phyloP scores from a whole-genome alignment of 2,113 vertebrate genomes.

The Stomatorhinus ivindoensis region DNA sequence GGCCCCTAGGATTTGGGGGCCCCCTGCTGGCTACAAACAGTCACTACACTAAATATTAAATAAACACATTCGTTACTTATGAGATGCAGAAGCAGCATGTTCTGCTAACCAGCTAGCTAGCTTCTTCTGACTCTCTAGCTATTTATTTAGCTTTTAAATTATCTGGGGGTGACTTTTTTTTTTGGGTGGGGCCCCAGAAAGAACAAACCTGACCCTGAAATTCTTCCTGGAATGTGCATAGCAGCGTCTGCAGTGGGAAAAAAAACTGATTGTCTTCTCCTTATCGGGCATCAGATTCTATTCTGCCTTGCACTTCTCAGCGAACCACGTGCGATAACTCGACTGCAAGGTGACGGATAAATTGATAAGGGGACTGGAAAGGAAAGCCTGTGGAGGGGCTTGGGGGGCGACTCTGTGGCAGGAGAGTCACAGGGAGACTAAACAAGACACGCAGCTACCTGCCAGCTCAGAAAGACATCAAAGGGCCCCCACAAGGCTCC shows the following conservation, averaged over 20 bases:
- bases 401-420: background rate
- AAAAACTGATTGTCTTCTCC: background rate
- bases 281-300: background rate
- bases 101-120: background rate
- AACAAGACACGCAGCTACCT: background rate
- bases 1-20: background rate
- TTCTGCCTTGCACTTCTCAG: background rate
- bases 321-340: no score
- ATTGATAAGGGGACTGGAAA: background rate
- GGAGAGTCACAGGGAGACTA: background rate
- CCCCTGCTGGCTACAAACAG: background rate
- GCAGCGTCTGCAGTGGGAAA: background rate
- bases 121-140: background rate
- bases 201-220: background rate
- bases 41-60: background rate
- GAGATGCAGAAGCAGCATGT: background rate
- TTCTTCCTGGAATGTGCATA: background rate
- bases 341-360: background rate
- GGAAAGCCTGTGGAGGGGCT: background rate
- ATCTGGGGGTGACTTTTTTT: background rate
- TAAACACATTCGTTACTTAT: background rate
- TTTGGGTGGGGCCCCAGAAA: background rate
- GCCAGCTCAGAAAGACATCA: background rate
- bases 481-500: background rate
- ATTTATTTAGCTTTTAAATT: background rate